phyloP scores from a whole-genome alignment of 1,140 invertebrate genomes.

The Subanguina moxae region DNA sequence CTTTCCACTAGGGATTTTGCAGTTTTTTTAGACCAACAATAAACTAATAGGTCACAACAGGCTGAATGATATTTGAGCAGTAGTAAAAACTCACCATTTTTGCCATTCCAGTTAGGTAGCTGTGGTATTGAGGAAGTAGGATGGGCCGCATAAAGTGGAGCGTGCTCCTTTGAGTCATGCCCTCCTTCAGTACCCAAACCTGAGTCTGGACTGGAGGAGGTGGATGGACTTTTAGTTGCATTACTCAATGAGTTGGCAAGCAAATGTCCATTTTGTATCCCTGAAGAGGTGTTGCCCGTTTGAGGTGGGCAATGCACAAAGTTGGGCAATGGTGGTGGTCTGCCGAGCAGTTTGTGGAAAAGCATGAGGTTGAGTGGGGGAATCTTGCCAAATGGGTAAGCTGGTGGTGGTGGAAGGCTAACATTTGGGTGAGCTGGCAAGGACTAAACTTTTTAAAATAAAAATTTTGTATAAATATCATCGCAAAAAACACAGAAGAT shows the following conservation, averaged over 20 bases:
- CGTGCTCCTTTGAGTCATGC: no score
- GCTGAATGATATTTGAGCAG: no score
- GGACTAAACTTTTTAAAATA: no score
- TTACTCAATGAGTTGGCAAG: neutral
- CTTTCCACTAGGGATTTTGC: no score
- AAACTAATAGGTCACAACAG: no score
- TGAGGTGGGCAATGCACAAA: no score
- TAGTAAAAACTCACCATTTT: no score
- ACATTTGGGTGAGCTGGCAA: neutral
- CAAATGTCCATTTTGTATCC: neutral
- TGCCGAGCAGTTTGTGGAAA: neutral
- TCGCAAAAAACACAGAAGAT: no score
- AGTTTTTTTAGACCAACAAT: no score
- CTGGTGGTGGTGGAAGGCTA: neutral
- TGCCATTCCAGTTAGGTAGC: no score
- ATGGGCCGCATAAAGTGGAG: neutral
- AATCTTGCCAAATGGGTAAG: neutral
- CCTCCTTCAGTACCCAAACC: neutral
- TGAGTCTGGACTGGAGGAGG: slow-evolving; percentile 7
- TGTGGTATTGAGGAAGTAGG: neutral
- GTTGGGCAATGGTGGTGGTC: neutral
- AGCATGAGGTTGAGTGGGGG: neutral
- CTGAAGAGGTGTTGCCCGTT: neutral
- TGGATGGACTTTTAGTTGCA: slow-evolving; percentile 7
- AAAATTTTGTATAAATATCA: no score